Conservation (phyloP, 2,113 vertebrate species). For the Coreoperca whiteheadi region DNA sequence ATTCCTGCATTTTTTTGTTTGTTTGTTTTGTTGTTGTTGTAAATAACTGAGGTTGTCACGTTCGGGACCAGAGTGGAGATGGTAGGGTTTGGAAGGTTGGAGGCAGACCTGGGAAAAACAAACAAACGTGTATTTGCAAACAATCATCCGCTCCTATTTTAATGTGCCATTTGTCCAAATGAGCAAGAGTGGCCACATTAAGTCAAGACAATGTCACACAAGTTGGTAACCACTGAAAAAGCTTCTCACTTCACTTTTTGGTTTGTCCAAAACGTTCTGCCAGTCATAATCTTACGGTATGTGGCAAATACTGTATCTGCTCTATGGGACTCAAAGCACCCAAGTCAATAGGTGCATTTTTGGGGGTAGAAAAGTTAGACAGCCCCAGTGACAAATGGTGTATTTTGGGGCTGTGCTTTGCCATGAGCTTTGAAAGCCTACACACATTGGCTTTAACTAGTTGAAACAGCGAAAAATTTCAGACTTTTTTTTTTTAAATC, state of each 20-base stretch:
- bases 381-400: not conserved
- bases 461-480: not conserved
- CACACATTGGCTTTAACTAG: not conserved
- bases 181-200: not conserved
- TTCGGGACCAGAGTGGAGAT: slow-evolving; percentile 66
- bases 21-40: slow-evolving; percentile 29
- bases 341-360: not conserved
- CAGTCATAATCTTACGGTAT: not conserved
- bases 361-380: not conserved
- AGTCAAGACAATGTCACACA: not conserved
- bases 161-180: not conserved
- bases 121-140: not conserved
- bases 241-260: not conserved
- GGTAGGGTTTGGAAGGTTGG: not conserved
- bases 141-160: not conserved
- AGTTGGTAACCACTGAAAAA: not conserved
- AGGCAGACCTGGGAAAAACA: not conserved
- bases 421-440: not conserved
- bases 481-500: not conserved
- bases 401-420: not conserved
- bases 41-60: slow-evolving; percentile 51
- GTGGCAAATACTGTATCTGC: not conserved
- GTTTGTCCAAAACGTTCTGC: not conserved
- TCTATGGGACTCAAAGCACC: not conserved
- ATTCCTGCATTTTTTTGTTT: slow-evolving; percentile 19